Evolutionary conservation across 2,888 invertebrate species (phyloP).

Genomic region (Uropetala carovei): DNA sequence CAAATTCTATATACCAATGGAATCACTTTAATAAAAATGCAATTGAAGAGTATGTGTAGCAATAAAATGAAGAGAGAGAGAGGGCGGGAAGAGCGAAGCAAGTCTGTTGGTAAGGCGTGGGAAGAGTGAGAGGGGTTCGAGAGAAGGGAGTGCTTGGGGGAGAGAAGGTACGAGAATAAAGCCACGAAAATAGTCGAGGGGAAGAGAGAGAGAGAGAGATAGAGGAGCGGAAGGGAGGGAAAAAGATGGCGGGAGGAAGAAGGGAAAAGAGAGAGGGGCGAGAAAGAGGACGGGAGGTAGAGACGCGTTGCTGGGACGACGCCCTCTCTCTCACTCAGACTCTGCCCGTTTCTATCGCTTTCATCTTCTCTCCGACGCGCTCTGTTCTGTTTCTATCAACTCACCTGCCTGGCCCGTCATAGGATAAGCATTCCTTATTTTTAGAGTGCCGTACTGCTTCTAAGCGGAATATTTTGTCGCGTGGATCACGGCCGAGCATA

Average conservation of each 20-base stretch:
- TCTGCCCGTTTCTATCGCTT: neutral
- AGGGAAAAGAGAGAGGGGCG: too few species aligned
- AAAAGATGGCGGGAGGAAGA: neutral
- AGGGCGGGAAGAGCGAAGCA: neutral
- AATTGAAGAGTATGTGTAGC: neutral
- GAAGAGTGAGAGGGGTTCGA: neutral
- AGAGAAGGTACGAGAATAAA: constrained; percentile 16
- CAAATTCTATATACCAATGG: too few species aligned
- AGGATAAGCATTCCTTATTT: too few species aligned
- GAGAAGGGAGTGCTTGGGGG: neutral
- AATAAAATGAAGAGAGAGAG: neutral
- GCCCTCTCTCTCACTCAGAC: neutral
- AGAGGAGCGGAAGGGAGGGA: neutral
- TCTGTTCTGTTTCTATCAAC: neutral
- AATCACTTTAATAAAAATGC: too few species aligned
- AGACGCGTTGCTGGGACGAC: neutral
- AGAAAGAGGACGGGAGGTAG: neutral
- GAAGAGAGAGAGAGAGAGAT: neutral
- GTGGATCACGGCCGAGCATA: too few species aligned
- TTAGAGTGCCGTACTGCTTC: too few species aligned
- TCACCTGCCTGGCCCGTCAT: neutral
- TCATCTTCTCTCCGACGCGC: neutral
- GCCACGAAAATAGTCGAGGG: constrained; percentile 23
- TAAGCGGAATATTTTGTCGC: too few species aligned
- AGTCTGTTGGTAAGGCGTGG: neutral